Evolutionary conservation across 2,113 vertebrate genomes (phyloP).

Genomic region (Rhinopomastus cyanomelas): DNA sequence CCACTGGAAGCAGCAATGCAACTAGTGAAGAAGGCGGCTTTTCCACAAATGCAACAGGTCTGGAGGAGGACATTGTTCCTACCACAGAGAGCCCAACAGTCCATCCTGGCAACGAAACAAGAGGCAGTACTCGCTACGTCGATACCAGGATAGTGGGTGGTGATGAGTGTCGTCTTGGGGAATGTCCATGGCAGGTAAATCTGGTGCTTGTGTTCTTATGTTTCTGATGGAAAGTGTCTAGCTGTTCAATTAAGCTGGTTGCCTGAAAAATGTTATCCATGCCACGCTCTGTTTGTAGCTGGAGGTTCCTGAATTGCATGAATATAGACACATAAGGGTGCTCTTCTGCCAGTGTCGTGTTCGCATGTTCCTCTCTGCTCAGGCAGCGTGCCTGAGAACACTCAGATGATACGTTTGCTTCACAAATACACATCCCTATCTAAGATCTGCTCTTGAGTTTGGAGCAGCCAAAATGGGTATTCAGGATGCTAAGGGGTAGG

Average conservation of each 20-base stretch:
- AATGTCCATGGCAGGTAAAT: constrained; percentile 95
- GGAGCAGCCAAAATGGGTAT: not conserved
- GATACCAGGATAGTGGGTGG: constrained; percentile 79
- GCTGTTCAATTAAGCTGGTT: not conserved
- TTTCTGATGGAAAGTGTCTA: not conserved
- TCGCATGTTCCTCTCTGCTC: accelerated
- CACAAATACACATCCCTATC: not conserved
- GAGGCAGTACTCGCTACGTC: accelerated
- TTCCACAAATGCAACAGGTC: not conserved
- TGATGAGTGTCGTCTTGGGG: constrained; percentile 77
- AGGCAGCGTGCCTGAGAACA: not conserved
- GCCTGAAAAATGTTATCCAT: not conserved
- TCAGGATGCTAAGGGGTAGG: not conserved
- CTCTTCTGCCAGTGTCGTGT: no score
- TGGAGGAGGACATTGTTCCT: not conserved
- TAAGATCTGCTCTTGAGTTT: not conserved
- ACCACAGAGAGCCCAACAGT: not conserved
- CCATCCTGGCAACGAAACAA: not conserved
- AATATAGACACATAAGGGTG: not conserved
- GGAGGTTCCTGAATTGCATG: not conserved
- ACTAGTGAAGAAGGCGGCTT: not conserved
- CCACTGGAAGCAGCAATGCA: not conserved
- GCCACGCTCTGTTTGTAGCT: accelerated
- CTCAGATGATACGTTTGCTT: not conserved
- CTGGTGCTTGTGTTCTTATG: not conserved